These are phyloP conservation scores for Notoglanidium macrostoma DNA, from an alignment of 2,797 vertebrate species.

Conservation along the genomic window DNA sequence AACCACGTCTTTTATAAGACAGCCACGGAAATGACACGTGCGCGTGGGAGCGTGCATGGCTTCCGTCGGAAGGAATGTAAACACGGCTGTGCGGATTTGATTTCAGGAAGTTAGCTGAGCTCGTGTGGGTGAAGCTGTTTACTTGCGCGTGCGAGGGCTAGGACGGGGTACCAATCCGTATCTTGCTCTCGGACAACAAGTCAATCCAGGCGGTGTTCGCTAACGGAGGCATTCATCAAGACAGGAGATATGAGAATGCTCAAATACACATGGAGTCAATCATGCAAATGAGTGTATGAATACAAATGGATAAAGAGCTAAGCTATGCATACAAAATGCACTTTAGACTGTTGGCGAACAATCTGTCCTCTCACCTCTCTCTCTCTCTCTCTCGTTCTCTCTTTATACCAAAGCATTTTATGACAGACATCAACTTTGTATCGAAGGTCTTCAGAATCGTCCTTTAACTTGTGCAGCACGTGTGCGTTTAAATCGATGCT, in stretches of 20 bases:
- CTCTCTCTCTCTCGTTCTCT: not conserved
- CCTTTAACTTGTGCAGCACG: not conserved
- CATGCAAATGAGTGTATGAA: constrained; percentile 62
- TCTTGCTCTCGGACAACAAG: constrained; percentile 47
- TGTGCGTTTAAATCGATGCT: not conserved
- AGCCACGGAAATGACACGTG: not conserved
- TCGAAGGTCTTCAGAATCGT: constrained; percentile 7
- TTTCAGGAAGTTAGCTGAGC: constrained; percentile 22
- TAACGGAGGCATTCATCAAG: constrained; percentile 53
- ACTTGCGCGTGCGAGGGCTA: constrained; percentile 17
- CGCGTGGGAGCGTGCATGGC: not conserved
- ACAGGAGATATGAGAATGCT: constrained; percentile 55
- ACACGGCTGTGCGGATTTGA: constrained; percentile 15
- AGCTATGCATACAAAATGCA: constrained; percentile 60
- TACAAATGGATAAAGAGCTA: constrained; percentile 60
- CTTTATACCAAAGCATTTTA: constrained; percentile 21
- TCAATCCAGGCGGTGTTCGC: constrained; percentile 47
- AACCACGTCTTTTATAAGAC: not conserved
- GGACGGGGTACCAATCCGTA: constrained; percentile 14
- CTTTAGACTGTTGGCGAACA: constrained; percentile 57
- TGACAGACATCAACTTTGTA: constrained; percentile 19
- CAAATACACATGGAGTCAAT: constrained; percentile 62
- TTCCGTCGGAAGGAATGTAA: not conserved
- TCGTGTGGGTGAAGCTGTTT: constrained; percentile 11
- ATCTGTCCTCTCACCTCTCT: constrained; percentile 43